Percentiles rank a stretch among this genome's conserved stretches.
Conservation (phyloP, 2,113 vertebrate species). For the Ciconia stormi region DNA sequence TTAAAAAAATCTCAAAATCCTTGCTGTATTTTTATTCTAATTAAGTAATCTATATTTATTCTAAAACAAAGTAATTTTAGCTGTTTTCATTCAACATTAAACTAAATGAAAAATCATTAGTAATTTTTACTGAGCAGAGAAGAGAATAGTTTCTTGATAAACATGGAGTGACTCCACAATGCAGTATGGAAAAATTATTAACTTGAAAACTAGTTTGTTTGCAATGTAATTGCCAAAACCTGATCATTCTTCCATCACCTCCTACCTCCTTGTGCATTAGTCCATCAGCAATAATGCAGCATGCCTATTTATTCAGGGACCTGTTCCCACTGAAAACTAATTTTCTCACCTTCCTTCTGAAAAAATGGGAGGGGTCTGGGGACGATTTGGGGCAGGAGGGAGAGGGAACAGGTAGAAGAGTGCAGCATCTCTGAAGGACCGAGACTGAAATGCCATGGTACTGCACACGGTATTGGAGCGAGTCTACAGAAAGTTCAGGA, state of each 20-base stretch:
- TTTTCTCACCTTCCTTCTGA: background rate
- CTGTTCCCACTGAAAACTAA: background rate
- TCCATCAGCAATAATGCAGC: background rate
- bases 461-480: rapidly evolving
- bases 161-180: background rate
- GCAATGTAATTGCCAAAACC: background rate
- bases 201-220: background rate
- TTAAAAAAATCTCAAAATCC: conserved; percentile 5
- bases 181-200: background rate
- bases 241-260: background rate
- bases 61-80: background rate
- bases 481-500: background rate
- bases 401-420: background rate
- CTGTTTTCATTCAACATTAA: background rate
- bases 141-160: background rate
- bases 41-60: background rate
- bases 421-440: background rate
- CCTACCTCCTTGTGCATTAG: background rate
- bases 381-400: rapidly evolving
- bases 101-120: conserved; percentile 30
- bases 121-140: background rate
- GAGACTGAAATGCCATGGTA: background rate
- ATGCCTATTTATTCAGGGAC: background rate
- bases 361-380: background rate
- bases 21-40: background rate